These are phyloP conservation scores for Cyclina sinensis DNA, from an alignment of 1,140 invertebrate genomes.

Conservation along the genomic window DNA sequence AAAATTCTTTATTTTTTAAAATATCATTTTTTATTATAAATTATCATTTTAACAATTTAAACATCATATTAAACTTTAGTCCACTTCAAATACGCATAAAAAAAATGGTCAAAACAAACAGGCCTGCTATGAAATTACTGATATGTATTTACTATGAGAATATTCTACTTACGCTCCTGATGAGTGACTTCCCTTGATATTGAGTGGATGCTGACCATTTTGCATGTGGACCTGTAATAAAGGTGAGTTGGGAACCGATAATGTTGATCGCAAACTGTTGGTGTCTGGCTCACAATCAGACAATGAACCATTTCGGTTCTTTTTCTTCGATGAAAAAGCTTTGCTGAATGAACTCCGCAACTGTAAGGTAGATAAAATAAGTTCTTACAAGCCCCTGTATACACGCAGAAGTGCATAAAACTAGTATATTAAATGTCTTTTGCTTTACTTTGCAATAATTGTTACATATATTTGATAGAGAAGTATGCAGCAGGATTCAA, in stretches of 20 bases:
- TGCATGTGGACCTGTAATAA: conserved; percentile 82
- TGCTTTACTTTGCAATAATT: too few species aligned
- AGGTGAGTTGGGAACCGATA: conserved; percentile 87
- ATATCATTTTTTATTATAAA: too few species aligned
- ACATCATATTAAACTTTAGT: too few species aligned
- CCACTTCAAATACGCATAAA: too few species aligned
- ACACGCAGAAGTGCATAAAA: too few species aligned
- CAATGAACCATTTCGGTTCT: conserved; percentile 89
- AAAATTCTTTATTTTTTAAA: too few species aligned
- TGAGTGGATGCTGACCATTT: conserved; percentile 72
- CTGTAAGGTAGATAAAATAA: conserved; percentile 86
- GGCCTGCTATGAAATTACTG: not conserved
- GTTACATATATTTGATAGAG: too few species aligned
- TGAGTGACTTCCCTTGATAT: conserved; percentile 87
- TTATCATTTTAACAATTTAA: too few species aligned
- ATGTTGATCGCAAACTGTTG: conserved; percentile 84
- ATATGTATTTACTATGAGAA: too few species aligned
- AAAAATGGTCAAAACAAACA: too few species aligned
- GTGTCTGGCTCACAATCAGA: conserved; percentile 89
- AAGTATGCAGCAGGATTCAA: too few species aligned
- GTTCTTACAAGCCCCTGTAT: not conserved
- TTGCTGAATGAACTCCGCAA: conserved; percentile 98
- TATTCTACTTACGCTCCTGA: conserved; percentile 87
- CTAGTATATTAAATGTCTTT: too few species aligned
- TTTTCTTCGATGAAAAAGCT: conserved; percentile 94